Evolutionary conservation across 1,140 invertebrate species (phyloP).

Genomic region (Panulirus ornatus): DNA sequence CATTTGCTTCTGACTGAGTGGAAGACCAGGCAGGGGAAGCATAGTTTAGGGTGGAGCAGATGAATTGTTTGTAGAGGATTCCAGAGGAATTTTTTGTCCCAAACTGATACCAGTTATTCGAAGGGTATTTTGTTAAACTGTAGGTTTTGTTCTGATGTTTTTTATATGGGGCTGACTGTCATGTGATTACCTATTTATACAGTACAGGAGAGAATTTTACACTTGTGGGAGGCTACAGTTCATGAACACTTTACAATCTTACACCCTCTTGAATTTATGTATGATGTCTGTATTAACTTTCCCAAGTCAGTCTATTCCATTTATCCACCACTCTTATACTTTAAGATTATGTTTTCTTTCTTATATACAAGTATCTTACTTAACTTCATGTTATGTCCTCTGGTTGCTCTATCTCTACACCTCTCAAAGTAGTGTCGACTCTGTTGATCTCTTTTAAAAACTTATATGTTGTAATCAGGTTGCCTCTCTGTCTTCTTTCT

Average conservation of each 20-base stretch:
- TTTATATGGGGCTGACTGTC: background rate
- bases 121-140: background rate
- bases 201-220: background rate
- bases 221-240: background rate
- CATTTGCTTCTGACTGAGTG: too few species aligned
- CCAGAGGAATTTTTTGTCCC: background rate
- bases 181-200: too few species aligned
- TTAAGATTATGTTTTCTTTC: background rate
- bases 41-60: background rate
- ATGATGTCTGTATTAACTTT: too few species aligned
- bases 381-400: too few species aligned
- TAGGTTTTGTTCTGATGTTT: background rate
- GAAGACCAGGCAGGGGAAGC: background rate
- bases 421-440: too few species aligned
- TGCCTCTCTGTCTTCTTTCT: too few species aligned
- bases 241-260: background rate
- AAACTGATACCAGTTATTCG: background rate
- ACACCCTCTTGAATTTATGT: too few species aligned
- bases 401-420: too few species aligned
- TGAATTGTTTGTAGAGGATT: too few species aligned
- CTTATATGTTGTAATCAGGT: background rate
- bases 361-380: background rate
- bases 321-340: too few species aligned
- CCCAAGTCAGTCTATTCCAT: too few species aligned
- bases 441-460: too few species aligned